phyloP scores from a whole-genome alignment of 2,888 invertebrate genomes.

The Hirtodrosophila duncani region DNA sequence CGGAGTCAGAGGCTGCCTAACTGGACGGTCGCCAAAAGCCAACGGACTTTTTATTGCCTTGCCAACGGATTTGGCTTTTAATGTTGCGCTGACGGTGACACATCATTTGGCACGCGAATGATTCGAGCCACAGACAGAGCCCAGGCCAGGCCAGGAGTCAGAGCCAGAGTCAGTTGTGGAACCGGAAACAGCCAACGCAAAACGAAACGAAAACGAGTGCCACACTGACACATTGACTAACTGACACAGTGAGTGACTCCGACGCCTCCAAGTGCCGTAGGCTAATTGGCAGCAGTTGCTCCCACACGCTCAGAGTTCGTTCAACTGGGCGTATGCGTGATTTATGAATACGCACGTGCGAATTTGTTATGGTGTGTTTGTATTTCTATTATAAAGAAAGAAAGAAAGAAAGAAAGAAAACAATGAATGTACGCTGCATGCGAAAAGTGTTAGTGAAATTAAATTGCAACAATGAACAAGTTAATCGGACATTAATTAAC shows the following conservation, averaged over 20 bases:
- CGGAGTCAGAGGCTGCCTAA: conserved; percentile 33
- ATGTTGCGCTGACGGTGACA: conserved; percentile 48
- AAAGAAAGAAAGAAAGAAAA: conserved; percentile 3
- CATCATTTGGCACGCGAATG: conserved; percentile 70
- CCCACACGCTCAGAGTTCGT: conserved; percentile 37
- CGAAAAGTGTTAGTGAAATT: background rate
- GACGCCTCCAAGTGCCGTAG: conserved; percentile 25
- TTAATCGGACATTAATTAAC: conserved; percentile 66
- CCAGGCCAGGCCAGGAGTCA: conserved; percentile 64
- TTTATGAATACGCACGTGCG: conserved; percentile 48
- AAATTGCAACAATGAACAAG: conserved; percentile 28
- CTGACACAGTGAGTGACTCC: background rate
- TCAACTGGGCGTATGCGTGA: conserved; percentile 65
- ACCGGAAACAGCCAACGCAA: conserved; percentile 36
- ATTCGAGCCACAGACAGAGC: conserved; percentile 18
- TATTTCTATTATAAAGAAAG: too few relatives aligned
- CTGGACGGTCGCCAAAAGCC: conserved; percentile 29
- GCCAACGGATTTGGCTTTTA: conserved; percentile 28
- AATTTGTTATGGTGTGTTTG: too few relatives aligned
- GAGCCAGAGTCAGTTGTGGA: conserved; percentile 32
- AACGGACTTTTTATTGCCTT: conserved; percentile 6
- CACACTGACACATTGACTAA: conserved; percentile 27
- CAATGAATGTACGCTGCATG: background rate
- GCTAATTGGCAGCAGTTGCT: conserved; percentile 47
- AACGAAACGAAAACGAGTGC: conserved; percentile 1